A percentile compares a stretch with the other conserved stretches of the same genome.
Evolutionary conservation across 2,888 invertebrate genomes (phyloP).

Genomic region (Polymixis flavicincta): DNA sequence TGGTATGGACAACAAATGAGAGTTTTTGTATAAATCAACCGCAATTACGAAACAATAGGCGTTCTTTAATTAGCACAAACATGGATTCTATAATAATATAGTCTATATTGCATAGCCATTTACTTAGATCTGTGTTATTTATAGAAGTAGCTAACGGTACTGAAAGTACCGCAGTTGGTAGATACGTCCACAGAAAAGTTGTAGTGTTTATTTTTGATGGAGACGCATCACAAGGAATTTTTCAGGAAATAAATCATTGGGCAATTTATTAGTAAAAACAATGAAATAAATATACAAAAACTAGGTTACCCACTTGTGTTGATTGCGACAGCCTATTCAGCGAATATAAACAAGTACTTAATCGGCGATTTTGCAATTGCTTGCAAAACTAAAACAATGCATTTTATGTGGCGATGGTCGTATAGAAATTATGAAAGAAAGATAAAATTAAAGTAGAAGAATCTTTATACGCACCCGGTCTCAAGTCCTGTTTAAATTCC

Average conservation of each 20-base stretch:
- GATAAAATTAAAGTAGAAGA: not conserved
- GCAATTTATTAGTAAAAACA: not conserved
- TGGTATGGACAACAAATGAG: constrained; percentile 3
- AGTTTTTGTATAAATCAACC: not conserved
- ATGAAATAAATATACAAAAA: not conserved
- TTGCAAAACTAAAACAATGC: not conserved
- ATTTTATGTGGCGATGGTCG: not conserved
- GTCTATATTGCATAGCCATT: not conserved
- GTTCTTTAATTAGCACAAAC: constrained; percentile 20
- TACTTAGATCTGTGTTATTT: no score
- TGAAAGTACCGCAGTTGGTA: not conserved
- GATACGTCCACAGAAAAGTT: not conserved
- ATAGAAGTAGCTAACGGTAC: not conserved
- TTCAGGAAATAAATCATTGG: not conserved
- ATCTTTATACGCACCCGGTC: not conserved
- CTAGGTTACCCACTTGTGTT: not conserved
- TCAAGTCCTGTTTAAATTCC: constrained; percentile 11
- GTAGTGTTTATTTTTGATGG: not conserved
- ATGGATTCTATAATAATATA: not conserved
- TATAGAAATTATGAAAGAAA: not conserved
- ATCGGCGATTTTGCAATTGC: not conserved
- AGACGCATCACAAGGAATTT: not conserved
- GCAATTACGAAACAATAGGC: not conserved
- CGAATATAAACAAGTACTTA: not conserved
- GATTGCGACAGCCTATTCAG: no score